phyloP scores from a whole-genome alignment of 2,888 invertebrate species.

The Ennomos erosarius region DNA sequence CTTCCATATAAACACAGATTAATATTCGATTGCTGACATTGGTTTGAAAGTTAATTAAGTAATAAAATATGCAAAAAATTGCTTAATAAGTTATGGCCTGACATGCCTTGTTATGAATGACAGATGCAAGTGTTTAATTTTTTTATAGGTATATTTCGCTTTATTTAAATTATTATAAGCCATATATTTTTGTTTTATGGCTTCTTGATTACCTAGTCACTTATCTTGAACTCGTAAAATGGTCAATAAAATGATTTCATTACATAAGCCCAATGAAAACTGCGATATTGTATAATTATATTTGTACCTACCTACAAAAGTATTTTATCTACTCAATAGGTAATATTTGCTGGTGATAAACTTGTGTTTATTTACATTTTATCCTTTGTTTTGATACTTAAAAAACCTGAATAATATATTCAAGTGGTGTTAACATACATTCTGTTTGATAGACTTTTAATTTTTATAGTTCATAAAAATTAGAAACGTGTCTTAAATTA shows the following conservation, averaged over 20 bases:
- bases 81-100: slow-evolving; percentile 39
- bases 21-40: slow-evolving; percentile 6
- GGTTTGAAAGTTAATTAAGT: slow-evolving; percentile 50
- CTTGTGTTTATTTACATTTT: no score
- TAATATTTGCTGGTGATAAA: no score
- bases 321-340: no score
- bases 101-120: neutral
- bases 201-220: no score
- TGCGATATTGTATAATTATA: no score
- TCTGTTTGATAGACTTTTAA: slow-evolving; percentile 17
- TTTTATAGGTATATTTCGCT: neutral
- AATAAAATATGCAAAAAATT: slow-evolving; percentile 64
- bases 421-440: slow-evolving; percentile 18
- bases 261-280: neutral
- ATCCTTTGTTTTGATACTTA: slow-evolving; percentile 11
- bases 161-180: no score
- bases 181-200: no score
- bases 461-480: slow-evolving; percentile 26
- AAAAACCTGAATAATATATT: slow-evolving; percentile 12
- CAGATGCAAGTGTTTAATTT: slow-evolving; percentile 4
- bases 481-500: slow-evolving; percentile 28
- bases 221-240: no score
- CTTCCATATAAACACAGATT: slow-evolving; percentile 2
- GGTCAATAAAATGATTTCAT: neutral
- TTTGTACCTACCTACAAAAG: no score